Base-by-base conservation (phyloP, 2,113 vertebrate genomes). In the Pedionomus torquatus region DNA sequence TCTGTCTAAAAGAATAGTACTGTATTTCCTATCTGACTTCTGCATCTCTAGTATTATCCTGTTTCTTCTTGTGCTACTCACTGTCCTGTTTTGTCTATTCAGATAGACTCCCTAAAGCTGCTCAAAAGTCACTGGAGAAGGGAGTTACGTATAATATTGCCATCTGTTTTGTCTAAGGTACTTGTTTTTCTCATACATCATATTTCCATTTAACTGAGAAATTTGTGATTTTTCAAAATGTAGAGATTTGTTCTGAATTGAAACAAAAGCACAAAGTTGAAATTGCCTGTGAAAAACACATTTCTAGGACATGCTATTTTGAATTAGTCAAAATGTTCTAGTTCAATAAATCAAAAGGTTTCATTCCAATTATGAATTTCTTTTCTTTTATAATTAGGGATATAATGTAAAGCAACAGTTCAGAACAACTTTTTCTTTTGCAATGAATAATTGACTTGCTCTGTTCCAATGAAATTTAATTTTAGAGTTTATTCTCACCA, bases 321-420 rank as follows among this genome's bases (percentile, higher is more conserved):
- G 83, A 95, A 93, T 96, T 92, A 96, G 86, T 95, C 86, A 87
- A 94, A 97, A 92, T 72, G 91, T 97, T 96, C 89, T 79, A 80
- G 87, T 92, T 95, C 94, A 91, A 72, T 91, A 89, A 97, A 96
- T 95, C 94, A 92, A 87, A 97, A 93, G 93, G 74, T 92, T 96
- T 92, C 60, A 8, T 91, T 97, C 65, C 80, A 92, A 89, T 82
- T 97, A 79, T 92, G 86, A 48, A 37, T 97, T 92, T 91, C 77
- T 76, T 79, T 90, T 83, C n/a, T 95, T 64, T 89, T 49, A 57
- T 96, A 92, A 97, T 97, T 97, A 96, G 61, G 80, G 61, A 48
- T 93, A 65, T 78, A 93, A 89, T 85, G 69, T 68, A 89, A 90
- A 95, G 76, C 51, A 96, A 84, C 69, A 91, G 86, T 78, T 95